Evolutionary conservation across 2,888 invertebrate species (phyloP).

Genomic region (Toxonevra muliebris): DNA sequence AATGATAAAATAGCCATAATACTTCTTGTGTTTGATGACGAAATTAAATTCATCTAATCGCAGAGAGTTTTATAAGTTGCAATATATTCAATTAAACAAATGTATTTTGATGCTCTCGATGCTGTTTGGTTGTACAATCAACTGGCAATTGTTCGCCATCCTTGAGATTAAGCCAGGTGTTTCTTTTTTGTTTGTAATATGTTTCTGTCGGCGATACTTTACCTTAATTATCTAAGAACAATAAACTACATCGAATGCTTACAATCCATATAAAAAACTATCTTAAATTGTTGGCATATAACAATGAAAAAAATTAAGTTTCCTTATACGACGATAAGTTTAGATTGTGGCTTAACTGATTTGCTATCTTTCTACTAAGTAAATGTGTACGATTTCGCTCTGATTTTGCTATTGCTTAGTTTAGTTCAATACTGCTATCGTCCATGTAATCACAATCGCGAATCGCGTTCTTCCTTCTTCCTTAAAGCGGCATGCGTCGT

Average conservation of each 20-base stretch:
- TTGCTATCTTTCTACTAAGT: conserved; percentile 25
- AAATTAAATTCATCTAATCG: no score
- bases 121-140: no score
- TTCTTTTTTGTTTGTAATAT: neutral
- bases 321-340: conserved; percentile 16
- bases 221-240: conserved; percentile 16
- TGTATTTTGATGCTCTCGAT: no score
- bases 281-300: neutral
- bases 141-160: no score
- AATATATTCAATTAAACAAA: no score
- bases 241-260: conserved; percentile 5
- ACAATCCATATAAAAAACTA: neutral
- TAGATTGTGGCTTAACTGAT: conserved; percentile 7
- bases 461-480: no score
- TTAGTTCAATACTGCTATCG: conserved; percentile 1
- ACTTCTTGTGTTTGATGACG: no score
- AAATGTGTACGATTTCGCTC: conserved; percentile 32
- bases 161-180: no score
- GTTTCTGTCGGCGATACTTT: neutral
- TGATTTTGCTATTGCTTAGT: conserved; percentile 26
- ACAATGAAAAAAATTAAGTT: conserved; percentile 7
- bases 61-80: no score
- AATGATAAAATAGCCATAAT: no score
- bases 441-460: no score
- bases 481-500: no score